Conservation (phyloP, 2,797 vertebrate species). For the Acestrorhynchus altus region DNA sequence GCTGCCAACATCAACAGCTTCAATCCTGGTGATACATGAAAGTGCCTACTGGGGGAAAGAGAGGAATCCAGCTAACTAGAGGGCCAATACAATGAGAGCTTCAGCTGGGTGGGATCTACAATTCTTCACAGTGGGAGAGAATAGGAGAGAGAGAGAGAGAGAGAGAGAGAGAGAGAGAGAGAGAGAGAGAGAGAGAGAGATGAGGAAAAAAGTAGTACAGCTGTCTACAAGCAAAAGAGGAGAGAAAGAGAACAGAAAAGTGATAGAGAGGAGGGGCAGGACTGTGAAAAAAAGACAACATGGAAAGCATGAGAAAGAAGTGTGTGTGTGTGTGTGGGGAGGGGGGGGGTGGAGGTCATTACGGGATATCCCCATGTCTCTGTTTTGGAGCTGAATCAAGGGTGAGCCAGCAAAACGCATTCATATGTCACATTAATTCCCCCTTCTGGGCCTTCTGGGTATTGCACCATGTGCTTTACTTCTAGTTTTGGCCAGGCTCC, state of each 20-base stretch:
- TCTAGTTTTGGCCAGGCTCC: no score
- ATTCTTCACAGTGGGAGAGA: neutral
- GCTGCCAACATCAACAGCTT: neutral
- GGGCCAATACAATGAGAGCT: conserved; percentile 3
- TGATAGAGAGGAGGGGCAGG: neutral
- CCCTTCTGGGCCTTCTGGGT: no score
- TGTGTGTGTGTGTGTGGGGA: no score
- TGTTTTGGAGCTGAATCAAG: conserved; percentile 39
- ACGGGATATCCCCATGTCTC: conserved; percentile 69
- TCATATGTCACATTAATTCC: conserved; percentile 8
- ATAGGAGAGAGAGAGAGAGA: neutral
- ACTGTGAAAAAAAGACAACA: conserved; percentile 21
- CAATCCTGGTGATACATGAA: conserved; percentile 16
- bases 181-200: neutral
- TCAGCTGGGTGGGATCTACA: conserved; percentile 19
- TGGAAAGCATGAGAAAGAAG: conserved; percentile 55
- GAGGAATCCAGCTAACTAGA: conserved; percentile 2
- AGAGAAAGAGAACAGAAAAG: conserved; percentile 35
- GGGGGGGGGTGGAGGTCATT: conserved; percentile 64
- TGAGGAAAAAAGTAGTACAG: neutral
- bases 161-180: neutral
- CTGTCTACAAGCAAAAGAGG: neutral
- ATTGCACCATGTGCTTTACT: no score
- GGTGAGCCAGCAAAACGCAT: conserved; percentile 46
- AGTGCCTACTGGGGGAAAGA: neutral